Evolutionary conservation across 2,113 vertebrate species (phyloP), one percentile per base, ranked within the genome.

Genomic region (Polypterus senegalus): DNA sequence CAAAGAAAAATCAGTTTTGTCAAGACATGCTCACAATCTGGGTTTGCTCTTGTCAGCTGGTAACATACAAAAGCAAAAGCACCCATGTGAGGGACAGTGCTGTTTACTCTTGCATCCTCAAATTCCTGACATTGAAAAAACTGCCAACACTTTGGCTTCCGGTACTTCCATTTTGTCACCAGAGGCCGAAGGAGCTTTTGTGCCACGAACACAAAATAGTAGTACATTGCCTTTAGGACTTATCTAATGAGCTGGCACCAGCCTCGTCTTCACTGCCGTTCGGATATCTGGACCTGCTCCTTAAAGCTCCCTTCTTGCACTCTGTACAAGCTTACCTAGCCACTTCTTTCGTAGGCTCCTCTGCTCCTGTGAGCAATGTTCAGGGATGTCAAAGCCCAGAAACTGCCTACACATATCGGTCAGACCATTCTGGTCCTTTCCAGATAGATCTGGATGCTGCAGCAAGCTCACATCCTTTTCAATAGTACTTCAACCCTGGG

Each of bases 401-500:
- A 55, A 27, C 54, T 55, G 3, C 5, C 3, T 55, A 5, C 9
- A 9, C 54, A 8, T 55, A 27, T 27, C 54, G 5, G 6, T 27
- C 54, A 55, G 9, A 10, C 10, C 43, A 9, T 8, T 27, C 43
- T 5, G 10, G 10, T 55, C 43, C 5, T 55, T 55, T 10, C 10
- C 5, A 2, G 5, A 8, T 55, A 27, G 5, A 55, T 55, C 9
- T 55, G 9, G 10, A 27, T 55, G 54, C 5, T 55, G 54, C 10
- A 9, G 43, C 5, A 9, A 5, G 5, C 54, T 3, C 54, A 5
- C 54, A 55, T 27, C 54, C 9, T 55, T 27, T 55, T 55, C 54
- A 8, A 27, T 11, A 55, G 5, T 11, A 5, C 73, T 77, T 80
- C 84, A 83, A 83, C 84, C 78, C 83, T 83, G 70, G 79, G 76